phyloP scores from a whole-genome alignment of 1,140 invertebrate genomes.

The Penaeus indicus region DNA sequence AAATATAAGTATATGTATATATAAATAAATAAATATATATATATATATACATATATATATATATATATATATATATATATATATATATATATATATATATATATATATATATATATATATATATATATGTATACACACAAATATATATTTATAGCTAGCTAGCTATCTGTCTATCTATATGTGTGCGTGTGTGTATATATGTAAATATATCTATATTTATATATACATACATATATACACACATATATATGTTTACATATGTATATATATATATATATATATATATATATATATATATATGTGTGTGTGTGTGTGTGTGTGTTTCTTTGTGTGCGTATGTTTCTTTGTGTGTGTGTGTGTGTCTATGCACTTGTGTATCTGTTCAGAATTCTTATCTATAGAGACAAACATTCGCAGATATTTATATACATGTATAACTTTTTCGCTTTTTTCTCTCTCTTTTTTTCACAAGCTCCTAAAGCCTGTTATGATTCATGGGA shows the following conservation, averaged over 20 bases:
- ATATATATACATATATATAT: constrained; percentile 26
- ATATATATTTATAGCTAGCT: not conserved
- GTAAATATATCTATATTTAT: no score
- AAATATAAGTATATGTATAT: not conserved
- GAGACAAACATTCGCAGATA: not conserved
- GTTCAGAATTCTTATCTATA: not conserved
- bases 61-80: constrained; percentile 13
- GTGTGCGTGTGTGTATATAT: no score
- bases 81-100: not conserved
- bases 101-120: constrained; percentile 13
- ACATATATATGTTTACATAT: no score
- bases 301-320: not conserved
- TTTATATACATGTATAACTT: constrained; percentile 7
- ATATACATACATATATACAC: no score
- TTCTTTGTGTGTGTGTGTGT: not conserved
- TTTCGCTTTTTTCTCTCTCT: no score
- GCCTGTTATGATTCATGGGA: no score
- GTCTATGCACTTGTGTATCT: not conserved
- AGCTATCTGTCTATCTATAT: no score
- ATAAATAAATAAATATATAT: constrained; percentile 24
- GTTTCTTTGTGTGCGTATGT: not conserved
- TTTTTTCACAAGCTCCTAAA: no score
- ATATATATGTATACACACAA: constrained; percentile 9
- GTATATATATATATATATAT: not conserved
- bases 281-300: constrained; percentile 7